phyloP scores from a whole-genome alignment of 2,113 vertebrate species.

The Catagonus wagneri region DNA sequence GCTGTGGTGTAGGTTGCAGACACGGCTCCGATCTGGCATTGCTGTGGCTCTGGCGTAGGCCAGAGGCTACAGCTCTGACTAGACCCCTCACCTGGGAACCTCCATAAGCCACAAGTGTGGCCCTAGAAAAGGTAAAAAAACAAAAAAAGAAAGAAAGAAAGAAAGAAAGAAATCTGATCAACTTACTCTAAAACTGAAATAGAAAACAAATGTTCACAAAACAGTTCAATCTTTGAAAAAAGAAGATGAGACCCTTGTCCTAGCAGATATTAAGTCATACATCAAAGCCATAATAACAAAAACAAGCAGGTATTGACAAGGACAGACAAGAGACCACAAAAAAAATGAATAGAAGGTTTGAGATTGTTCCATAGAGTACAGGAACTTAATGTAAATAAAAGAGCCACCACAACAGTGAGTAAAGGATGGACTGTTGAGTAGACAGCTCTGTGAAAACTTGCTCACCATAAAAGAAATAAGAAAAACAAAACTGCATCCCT shows the following conservation, averaged over 20 bases:
- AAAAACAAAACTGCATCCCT: constrained; percentile 25
- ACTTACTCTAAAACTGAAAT: not conserved
- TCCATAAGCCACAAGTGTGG: no score
- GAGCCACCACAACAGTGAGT: not conserved
- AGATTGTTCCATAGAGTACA: not conserved
- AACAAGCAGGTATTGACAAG: not conserved
- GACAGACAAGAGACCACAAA: not conserved
- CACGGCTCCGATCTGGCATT: no score
- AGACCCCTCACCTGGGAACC: no score
- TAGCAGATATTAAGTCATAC: not conserved
- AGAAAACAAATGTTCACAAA: not conserved
- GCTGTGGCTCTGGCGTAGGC: no score
- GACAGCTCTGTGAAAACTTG: not conserved
- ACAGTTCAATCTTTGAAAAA: not conserved
- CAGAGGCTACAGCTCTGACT: no score
- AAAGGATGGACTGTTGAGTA: not conserved
- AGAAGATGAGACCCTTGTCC: not conserved
- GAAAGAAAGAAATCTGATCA: not conserved
- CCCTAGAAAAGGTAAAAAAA: no score
- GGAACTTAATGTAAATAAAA: not conserved
- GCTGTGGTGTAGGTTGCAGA: no score
- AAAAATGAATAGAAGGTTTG: not conserved
- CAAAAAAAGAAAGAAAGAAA: no score
- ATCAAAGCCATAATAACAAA: not conserved
- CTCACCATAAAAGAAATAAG: not conserved